Conservation (phyloP, 2,113 vertebrate species). For the Maylandia zebra region DNA sequence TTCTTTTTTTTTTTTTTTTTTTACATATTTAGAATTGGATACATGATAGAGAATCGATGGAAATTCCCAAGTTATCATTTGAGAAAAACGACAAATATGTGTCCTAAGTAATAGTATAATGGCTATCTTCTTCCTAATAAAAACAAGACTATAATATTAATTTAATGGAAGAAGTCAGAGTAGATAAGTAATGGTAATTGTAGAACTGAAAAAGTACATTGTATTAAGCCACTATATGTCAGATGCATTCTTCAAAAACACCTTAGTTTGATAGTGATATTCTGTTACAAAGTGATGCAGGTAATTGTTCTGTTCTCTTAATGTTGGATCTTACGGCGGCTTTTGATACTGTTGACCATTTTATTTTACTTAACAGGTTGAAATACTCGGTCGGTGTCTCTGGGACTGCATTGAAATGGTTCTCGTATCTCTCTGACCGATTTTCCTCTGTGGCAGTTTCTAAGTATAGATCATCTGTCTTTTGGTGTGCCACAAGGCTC, state of each 20-base stretch:
- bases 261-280: too few species aligned
- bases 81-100: neutral
- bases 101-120: neutral
- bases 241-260: neutral
- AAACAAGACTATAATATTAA: neutral
- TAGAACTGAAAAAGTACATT: neutral
- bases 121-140: neutral
- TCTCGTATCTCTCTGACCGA: too few species aligned
- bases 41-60: neutral
- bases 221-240: neutral
- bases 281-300: too few species aligned
- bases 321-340: too few species aligned
- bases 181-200: neutral
- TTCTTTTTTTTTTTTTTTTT: neutral
- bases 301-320: too few species aligned
- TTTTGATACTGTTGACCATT: too few species aligned
- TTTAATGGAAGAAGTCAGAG: neutral
- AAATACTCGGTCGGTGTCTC: too few species aligned
- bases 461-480: too few species aligned
- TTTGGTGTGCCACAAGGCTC: too few species aligned
- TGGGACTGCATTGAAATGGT: too few species aligned
- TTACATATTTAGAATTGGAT: neutral
- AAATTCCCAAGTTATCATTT: neutral
- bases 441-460: too few species aligned
- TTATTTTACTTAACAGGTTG: too few species aligned